Percentiles rank a stretch among this genome's conserved stretches.
Evolutionary conservation across 2,113 vertebrate species (phyloP).

Genomic region (Numida meleagris): DNA sequence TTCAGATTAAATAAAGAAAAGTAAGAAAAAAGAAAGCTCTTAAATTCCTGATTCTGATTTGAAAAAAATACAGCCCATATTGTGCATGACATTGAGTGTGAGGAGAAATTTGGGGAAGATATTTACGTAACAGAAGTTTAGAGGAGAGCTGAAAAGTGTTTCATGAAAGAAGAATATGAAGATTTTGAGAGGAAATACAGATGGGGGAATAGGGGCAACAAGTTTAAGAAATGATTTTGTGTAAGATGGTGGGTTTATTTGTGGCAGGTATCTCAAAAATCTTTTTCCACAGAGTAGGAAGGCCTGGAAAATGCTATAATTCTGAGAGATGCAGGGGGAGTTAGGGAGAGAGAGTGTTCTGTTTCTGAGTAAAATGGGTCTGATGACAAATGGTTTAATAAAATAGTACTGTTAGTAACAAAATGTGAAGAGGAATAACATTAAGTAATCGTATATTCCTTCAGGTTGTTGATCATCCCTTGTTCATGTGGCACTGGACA

Average conservation of each 20-base stretch:
- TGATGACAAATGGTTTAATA: neutral
- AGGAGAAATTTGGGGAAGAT: neutral
- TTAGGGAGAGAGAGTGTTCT: neutral
- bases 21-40: neutral
- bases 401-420: neutral
- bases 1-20: neutral
- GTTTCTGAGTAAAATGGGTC: neutral
- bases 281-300: neutral
- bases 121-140: neutral
- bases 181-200: neutral
- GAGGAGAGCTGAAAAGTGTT: neutral
- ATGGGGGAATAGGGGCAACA: rapidly evolving
- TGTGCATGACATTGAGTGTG: rapidly evolving
- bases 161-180: neutral
- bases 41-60: neutral
- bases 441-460: rapidly evolving
- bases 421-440: neutral
- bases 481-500: rapidly evolving
- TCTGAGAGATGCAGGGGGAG: rapidly evolving
- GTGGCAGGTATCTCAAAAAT: neutral
- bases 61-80: neutral
- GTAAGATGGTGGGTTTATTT: neutral
- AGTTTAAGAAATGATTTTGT: neutral
- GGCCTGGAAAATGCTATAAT: neutral
- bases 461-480: neutral